Evolutionary conservation across 2,113 vertebrate genomes (phyloP), one percentile per base, ranked within the genome.

Genomic region (Hydrolagus affinis): DNA sequence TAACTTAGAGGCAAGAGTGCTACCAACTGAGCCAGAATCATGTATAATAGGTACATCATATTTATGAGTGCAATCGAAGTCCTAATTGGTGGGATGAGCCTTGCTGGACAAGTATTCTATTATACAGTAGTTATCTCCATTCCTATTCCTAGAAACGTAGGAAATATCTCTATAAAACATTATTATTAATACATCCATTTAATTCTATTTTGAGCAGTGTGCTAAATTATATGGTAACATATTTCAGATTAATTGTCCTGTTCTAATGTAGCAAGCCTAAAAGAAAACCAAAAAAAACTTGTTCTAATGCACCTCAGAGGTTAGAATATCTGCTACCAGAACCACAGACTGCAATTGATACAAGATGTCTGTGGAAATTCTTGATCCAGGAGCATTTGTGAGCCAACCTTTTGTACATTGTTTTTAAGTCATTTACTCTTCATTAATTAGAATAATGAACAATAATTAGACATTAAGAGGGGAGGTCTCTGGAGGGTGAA

Each of bases 371-470:
- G 15, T 66, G 23, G 19, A 21, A 66, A 32, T 32, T 28, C 25
- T 66, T 83, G 60, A 32, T 64, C 25, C 14, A 19, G 66, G 56
- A 83, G 64, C 78, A 64, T 28, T 14, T 21, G 17, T 83, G 60
- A 66, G 17, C 60, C 25, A 83, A 32, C 78, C 62, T 21, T 66
- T 44, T 32, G 3, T 15, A 66, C 66, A 32, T 66, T 30, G 60
- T 32, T 19, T 83, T 25, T 32, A 62, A 83, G 8, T 12, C 25
- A 66, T 19, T 83, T 83, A 10, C 17, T 3, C 32, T 66, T 83
- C 28, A 66, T 66, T 44, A 32, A 83, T 83, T 83, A 28, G 60
- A 83, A 64, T 32, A 66, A 83, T 83, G 78, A 66, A 83, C 25
- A 83, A 32, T 83, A 83, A 83, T 83, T 83, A 66, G 28, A 32